Evolutionary conservation across 1,140 invertebrate genomes (phyloP).

Genomic region (Caenorhabditis briggsae): DNA sequence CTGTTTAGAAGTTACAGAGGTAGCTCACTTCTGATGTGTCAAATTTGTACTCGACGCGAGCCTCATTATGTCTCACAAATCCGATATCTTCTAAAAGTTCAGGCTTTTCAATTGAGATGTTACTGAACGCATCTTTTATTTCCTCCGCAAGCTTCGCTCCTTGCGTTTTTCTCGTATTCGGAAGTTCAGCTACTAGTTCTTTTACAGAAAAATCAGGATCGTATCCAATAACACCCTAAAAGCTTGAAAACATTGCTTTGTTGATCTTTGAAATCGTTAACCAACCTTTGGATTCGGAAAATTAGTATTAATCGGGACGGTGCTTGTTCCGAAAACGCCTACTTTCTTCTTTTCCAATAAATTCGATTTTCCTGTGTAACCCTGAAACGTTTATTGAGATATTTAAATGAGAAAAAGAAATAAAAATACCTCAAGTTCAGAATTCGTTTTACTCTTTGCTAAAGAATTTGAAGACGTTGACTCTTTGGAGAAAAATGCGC

Average conservation of each 20-base stretch:
- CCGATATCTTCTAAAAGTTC: slow-evolving; percentile 61
- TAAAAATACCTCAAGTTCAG: slow-evolving; percentile 3
- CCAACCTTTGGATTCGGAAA: slow-evolving; percentile 61
- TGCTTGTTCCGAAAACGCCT: slow-evolving; percentile 44
- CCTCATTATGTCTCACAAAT: slow-evolving; percentile 62
- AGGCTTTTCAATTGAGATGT: slow-evolving; percentile 55
- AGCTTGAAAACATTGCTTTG: not conserved
- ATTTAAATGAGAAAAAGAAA: not conserved
- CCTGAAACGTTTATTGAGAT: not conserved
- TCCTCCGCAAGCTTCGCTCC: slow-evolving; percentile 37
- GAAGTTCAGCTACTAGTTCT: slow-evolving; percentile 52
- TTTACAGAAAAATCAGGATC: slow-evolving; percentile 65
- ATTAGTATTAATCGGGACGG: slow-evolving; percentile 61
- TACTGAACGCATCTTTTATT: slow-evolving; percentile 22
- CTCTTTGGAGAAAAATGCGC: slow-evolving; percentile 18
- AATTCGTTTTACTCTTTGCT: not conserved
- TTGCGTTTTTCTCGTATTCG: slow-evolving; percentile 18
- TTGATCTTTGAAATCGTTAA: not conserved
- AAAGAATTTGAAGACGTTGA: not conserved
- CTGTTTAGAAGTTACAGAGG: not conserved
- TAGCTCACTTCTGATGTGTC: slow-evolving; percentile 59
- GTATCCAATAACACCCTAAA: slow-evolving; percentile 62
- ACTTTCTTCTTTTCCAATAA: slow-evolving; percentile 60
- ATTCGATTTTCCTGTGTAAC: slow-evolving; percentile 44
- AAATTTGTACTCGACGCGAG: slow-evolving; percentile 64